Conservation (phyloP, 2,797 vertebrate genomes). For the Poeciliopsis infans region DNA sequence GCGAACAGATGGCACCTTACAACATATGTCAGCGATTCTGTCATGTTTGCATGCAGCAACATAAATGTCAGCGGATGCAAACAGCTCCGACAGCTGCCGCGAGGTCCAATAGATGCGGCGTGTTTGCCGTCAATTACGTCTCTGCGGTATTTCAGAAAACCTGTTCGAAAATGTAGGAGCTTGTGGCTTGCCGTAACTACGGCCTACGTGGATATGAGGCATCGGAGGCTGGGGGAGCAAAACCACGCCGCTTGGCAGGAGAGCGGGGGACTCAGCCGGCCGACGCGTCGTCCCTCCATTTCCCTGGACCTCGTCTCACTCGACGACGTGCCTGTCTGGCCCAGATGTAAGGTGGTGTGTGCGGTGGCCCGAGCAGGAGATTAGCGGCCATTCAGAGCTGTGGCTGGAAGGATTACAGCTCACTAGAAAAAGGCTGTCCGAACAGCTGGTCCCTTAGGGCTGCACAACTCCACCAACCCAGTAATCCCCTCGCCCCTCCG, state of each 20-base stretch:
- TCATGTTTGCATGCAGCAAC: slow-evolving; percentile 36
- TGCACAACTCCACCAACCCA: slow-evolving; percentile 55
- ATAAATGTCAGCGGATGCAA: slow-evolving; percentile 50
- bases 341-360: slow-evolving; percentile 68
- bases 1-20: slow-evolving; percentile 21
- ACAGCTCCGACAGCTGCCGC: slow-evolving; percentile 62
- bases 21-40: slow-evolving; percentile 27
- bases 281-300: slow-evolving; percentile 19
- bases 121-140: slow-evolving; percentile 60
- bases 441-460: slow-evolving; percentile 52
- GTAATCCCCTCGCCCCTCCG: slow-evolving; percentile 34
- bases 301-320: slow-evolving; percentile 30
- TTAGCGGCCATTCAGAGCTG: slow-evolving; percentile 70
- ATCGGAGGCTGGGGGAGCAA: background rate
- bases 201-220: slow-evolving; percentile 6
- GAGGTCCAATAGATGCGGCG: slow-evolving; percentile 47
- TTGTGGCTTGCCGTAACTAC: slow-evolving; percentile 31
- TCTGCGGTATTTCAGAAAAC: slow-evolving; percentile 43
- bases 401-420: slow-evolving; percentile 68
- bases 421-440: slow-evolving; percentile 57
- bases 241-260: slow-evolving; percentile 7
- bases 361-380: slow-evolving; percentile 67
- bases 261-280: slow-evolving; percentile 37
- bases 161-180: slow-evolving; percentile 36
- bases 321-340: slow-evolving; percentile 52